Base-by-base conservation (phyloP, 2,888 invertebrate species). In the Polylopha cassiicola region DNA sequence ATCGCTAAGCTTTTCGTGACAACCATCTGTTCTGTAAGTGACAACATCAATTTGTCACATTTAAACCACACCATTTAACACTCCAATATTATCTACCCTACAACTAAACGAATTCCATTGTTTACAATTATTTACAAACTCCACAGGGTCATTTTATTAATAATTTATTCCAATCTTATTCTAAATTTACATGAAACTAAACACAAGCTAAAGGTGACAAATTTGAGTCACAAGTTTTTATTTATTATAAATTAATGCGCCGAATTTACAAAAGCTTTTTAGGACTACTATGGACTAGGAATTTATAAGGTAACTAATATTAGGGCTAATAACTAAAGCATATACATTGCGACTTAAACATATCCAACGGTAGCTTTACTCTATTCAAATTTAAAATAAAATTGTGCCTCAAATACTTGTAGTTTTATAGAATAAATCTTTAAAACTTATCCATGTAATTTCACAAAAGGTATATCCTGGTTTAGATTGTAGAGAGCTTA, bases 221-320 rank as follows among this genome's bases (percentile, higher is more conserved):
- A 27, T 14, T 22, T 9, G 13, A 37, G 37, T 29, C 37, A 46
- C 38, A 36, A 36, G 33, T 36, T 29, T 42, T 38, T 46, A 46
- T 34, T 39, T 49, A 34, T 33, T 39, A 44, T 28, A 33, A 47
- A 46, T 47, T 48, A 53, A 54, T 43, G 59, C 58, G 52, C 44
- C 51, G 58, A 66, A 75, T 78, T 65, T 80, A 81, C 78, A 81
- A 56, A 72, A 75, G 71, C 76, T 57, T 62, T 69, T 60, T 53
- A 52, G 62, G 69, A 69, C 56, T 53, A 50, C 68, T 74, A 76
- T 68, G 69, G 82, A 82, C 82, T 82, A 82, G 82, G 64, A 56
- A 53, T 65, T 66, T 62, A 61, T 63, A 67, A 55, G 81, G 80
- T 81, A 80, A 81, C 79, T 64, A 62, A 53, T 45, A 48, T 55